These are phyloP conservation scores for Asobara japonica DNA, from an alignment of 1,140 invertebrate species.

Conservation along the genomic window DNA sequence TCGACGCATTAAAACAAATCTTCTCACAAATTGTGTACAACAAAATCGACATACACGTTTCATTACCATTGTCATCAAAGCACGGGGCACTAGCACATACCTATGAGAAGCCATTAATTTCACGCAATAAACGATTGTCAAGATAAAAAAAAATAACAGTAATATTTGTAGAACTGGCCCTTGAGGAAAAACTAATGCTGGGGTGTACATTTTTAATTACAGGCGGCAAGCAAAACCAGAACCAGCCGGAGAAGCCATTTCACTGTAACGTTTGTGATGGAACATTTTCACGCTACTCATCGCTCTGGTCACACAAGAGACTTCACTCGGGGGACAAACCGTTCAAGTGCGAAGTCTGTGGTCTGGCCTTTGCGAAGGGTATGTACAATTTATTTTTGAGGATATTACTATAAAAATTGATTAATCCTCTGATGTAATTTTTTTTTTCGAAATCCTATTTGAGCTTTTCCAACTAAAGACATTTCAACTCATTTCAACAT, in stretches of 20 bases:
- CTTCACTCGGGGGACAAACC: conserved; percentile 89
- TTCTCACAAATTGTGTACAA: conserved; percentile 18
- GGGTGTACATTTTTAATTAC: conserved; percentile 54
- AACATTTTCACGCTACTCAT: conserved; percentile 84
- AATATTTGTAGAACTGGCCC: conserved; percentile 63
- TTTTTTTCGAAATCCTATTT: too few relatives aligned
- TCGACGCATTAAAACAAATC: conserved; percentile 22
- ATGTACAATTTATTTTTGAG: conserved; percentile 34
- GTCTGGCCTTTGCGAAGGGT: conserved; percentile 88
- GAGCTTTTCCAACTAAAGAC: too few relatives aligned
- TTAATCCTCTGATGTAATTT: too few relatives aligned
- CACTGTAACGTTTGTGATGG: conserved; percentile 88
- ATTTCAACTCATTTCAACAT: too few relatives aligned
- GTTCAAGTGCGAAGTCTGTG: conserved; percentile 92
- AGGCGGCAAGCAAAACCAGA: conserved; percentile 67
- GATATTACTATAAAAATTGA: too few relatives aligned
- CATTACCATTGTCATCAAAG: conserved; percentile 46
- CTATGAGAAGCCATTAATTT: conserved; percentile 24
- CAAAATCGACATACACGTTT: conserved; percentile 30
- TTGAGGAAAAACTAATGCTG: conserved; percentile 58
- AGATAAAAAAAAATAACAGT: conserved; percentile 23
- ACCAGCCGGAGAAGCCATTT: conserved; percentile 81
- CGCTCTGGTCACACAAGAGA: conserved; percentile 86
- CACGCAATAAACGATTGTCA: conserved; percentile 27
- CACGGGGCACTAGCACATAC: conserved; percentile 37